Conservation (phyloP, 2,113 vertebrate species). For the Sinosuthora webbiana region DNA sequence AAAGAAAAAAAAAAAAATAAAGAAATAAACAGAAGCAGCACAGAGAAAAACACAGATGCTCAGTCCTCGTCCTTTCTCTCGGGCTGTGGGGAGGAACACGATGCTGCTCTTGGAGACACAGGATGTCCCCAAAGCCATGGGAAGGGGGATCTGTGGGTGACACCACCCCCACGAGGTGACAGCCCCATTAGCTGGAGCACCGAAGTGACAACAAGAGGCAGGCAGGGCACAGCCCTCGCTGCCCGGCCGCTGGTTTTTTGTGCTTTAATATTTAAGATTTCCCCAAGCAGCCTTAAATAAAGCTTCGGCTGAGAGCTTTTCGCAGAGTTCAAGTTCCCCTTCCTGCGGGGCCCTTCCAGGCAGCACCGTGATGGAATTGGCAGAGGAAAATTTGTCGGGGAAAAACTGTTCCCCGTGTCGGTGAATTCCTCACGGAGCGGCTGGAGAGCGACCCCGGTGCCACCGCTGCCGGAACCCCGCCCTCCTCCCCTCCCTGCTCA, state of each 20-base stretch:
- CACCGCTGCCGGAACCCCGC: accelerated
- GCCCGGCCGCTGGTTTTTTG: background rate
- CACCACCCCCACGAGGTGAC: background rate
- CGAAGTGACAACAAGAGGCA: background rate
- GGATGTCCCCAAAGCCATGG: background rate
- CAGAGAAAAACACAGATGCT: background rate
- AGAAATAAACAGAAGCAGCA: conserved; percentile 59
- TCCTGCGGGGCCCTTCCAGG: background rate
- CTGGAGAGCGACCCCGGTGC: background rate
- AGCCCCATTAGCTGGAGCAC: background rate
- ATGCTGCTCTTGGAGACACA: background rate
- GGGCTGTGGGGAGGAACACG: accelerated
- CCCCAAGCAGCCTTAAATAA: conserved; percentile 10
- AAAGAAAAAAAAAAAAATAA: background rate
- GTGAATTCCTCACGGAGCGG: background rate
- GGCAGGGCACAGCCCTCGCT: background rate
- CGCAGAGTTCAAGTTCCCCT: conserved; percentile 12
- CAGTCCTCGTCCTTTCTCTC: background rate
- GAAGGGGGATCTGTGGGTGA: background rate
- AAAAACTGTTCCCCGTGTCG: conserved; percentile 29
- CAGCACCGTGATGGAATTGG: background rate
- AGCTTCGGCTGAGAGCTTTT: conserved; percentile 2
- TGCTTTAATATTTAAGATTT: background rate
- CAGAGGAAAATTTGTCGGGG: conserved; percentile 8
- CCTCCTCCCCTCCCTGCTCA: background rate